These are phyloP conservation scores for Fabriciana adippe DNA, from an alignment of 2,888 invertebrate species.

Conservation along the genomic window DNA sequence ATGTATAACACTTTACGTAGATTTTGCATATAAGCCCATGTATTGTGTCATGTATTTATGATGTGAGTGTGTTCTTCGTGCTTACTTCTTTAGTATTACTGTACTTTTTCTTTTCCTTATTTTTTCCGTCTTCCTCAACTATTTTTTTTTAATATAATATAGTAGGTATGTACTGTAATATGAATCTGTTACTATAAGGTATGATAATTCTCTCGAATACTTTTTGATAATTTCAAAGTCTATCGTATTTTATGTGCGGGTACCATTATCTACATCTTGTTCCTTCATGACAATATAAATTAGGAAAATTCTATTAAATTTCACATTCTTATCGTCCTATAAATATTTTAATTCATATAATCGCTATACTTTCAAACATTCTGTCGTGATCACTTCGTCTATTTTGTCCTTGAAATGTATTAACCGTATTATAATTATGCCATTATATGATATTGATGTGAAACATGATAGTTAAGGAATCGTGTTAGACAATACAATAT, in stretches of 20 bases:
- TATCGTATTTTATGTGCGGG: slow-evolving; percentile 41
- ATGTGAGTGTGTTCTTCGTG: slow-evolving; percentile 73
- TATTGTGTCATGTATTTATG: slow-evolving; percentile 75
- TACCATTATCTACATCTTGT: slow-evolving; percentile 64
- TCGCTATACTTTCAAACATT: slow-evolving; percentile 37
- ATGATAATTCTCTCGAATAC: slow-evolving; percentile 17
- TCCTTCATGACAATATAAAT: slow-evolving; percentile 67
- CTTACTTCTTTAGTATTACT: slow-evolving; percentile 48
- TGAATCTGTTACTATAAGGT: slow-evolving; percentile 1
- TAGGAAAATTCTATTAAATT: slow-evolving; percentile 38
- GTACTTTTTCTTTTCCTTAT: slow-evolving; percentile 27
- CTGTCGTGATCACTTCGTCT: slow-evolving; percentile 49
- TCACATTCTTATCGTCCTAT: slow-evolving; percentile 33
- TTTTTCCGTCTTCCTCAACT: slow-evolving; percentile 25
- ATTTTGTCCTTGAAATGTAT: slow-evolving; percentile 61
- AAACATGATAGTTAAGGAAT: slow-evolving; percentile 81
- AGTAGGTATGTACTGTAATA: slow-evolving; percentile 6
- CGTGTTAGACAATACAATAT: slow-evolving; percentile 83
- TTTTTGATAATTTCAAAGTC: slow-evolving; percentile 29
- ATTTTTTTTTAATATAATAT: slow-evolving; percentile 20
- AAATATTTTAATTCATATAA: slow-evolving; percentile 38
- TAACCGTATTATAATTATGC: slow-evolving; percentile 70
- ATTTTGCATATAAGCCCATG: slow-evolving; percentile 78
- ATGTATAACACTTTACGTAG: slow-evolving; percentile 78
- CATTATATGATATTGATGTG: slow-evolving; percentile 76